phyloP scores from a whole-genome alignment of 2,797 vertebrate species.

The Tragelaphus oryx region DNA sequence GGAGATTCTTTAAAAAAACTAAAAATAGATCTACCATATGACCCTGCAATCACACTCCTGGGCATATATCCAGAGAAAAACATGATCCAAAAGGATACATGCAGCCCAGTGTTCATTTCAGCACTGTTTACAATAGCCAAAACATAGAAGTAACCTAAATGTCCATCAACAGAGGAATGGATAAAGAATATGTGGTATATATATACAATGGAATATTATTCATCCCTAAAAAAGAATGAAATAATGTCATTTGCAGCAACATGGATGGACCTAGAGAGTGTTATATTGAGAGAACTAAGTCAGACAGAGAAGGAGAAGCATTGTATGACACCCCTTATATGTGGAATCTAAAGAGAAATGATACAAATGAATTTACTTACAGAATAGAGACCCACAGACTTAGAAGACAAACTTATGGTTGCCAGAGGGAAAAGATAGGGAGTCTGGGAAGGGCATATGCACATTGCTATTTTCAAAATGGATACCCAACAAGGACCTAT shows the following conservation, averaged over 20 bases:
- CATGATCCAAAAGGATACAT: background rate
- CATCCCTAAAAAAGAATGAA: background rate
- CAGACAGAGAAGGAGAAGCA: background rate
- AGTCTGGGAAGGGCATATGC: background rate
- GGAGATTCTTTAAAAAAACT: background rate
- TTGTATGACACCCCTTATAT: background rate
- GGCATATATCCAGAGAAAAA: background rate
- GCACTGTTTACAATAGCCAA: background rate
- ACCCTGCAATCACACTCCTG: background rate
- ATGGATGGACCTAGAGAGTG: background rate
- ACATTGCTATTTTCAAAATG: background rate
- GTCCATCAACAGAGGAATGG: background rate
- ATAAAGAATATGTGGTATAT: background rate
- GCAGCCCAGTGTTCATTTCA: background rate
- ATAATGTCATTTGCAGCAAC: background rate
- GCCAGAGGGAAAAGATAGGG: background rate
- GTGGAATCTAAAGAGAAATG: background rate
- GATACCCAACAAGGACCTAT: background rate
- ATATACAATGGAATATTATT: background rate
- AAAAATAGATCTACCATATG: background rate
- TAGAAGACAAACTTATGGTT: background rate
- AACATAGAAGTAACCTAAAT: background rate
- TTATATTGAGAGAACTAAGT: background rate
- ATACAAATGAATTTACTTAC: background rate
- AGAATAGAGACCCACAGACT: background rate